Conservation (phyloP, 2,888 invertebrate genomes). For the Caenorhabditis sp. region DNA sequence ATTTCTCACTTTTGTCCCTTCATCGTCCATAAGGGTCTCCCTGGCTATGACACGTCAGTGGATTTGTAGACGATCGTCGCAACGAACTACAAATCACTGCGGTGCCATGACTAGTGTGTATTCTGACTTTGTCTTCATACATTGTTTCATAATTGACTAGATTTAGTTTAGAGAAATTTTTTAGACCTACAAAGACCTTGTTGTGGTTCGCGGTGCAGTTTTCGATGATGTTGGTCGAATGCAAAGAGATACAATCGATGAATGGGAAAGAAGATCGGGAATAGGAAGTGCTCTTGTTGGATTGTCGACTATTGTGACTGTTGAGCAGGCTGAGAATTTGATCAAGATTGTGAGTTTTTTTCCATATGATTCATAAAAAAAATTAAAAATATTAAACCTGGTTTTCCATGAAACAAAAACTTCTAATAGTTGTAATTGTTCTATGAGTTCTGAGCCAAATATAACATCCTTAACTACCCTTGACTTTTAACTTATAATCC, state of each 20-base stretch:
- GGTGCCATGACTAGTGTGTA: conserved; percentile 1
- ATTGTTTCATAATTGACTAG: neutral
- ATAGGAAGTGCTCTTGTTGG: conserved; percentile 74
- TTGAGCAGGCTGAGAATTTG: conserved; percentile 38
- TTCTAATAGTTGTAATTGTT: no score
- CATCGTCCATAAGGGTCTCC: neutral
- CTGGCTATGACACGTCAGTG: neutral
- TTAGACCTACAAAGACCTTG: conserved; percentile 44
- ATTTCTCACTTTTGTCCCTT: neutral
- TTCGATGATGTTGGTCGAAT: conserved; percentile 91
- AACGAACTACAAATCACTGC: neutral
- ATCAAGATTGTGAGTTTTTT: conserved; percentile 37
- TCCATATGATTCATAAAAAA: no score
- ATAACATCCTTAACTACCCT: no score
- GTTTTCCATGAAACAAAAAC: no score
- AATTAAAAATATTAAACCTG: no score
- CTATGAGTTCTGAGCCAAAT: no score
- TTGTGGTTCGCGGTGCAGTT: conserved; percentile 72
- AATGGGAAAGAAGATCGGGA: conserved; percentile 89
- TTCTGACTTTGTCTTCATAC: neutral
- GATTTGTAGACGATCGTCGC: neutral
- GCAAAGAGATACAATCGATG: conserved; percentile 82
- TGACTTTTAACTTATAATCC: no score
- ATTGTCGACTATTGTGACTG: conserved; percentile 21
- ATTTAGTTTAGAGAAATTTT: neutral